A percentile compares a stretch with the other conserved stretches of the same genome.
phyloP scores from a whole-genome alignment of 2,888 invertebrate species.

The Pseudococcus jackbeardsleyi region DNA sequence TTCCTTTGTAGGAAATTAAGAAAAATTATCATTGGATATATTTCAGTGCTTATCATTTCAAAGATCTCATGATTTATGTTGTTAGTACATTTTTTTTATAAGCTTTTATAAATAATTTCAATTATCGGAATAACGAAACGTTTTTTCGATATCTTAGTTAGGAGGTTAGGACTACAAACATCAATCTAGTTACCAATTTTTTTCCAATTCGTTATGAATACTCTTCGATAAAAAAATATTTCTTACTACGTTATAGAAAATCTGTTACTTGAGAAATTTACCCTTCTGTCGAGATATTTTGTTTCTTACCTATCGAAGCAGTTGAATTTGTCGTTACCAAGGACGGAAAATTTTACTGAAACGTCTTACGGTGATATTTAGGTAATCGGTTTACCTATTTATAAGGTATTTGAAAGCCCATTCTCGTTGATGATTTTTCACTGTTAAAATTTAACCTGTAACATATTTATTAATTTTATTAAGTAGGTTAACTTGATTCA shows the following conservation, averaged over 20 bases:
- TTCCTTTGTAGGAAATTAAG: background rate
- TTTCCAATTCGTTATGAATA: background rate
- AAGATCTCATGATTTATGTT: background rate
- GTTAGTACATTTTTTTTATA: background rate
- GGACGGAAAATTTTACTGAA: background rate
- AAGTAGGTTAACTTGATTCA: background rate
- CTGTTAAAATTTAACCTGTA: background rate
- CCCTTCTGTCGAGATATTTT: background rate
- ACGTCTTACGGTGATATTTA: background rate
- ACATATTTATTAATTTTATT: background rate
- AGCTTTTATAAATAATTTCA: background rate
- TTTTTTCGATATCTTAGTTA: background rate
- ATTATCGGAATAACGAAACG: too few species aligned
- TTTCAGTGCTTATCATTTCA: background rate
- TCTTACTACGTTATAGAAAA: too few species aligned
- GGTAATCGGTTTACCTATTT: background rate
- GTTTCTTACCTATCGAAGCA: too few species aligned
- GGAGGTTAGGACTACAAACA: background rate
- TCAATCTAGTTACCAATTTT: background rate
- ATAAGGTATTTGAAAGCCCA: background rate
- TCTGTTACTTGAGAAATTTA: background rate
- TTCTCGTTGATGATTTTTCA: background rate
- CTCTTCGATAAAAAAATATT: background rate
- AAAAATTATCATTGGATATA: background rate
- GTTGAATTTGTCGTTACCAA: background rate